A percentile compares a stretch with the other conserved stretches of the same genome.
Evolutionary conservation across 2,113 vertebrate species (phyloP).

Genomic region (Vulpes ferrilata): DNA sequence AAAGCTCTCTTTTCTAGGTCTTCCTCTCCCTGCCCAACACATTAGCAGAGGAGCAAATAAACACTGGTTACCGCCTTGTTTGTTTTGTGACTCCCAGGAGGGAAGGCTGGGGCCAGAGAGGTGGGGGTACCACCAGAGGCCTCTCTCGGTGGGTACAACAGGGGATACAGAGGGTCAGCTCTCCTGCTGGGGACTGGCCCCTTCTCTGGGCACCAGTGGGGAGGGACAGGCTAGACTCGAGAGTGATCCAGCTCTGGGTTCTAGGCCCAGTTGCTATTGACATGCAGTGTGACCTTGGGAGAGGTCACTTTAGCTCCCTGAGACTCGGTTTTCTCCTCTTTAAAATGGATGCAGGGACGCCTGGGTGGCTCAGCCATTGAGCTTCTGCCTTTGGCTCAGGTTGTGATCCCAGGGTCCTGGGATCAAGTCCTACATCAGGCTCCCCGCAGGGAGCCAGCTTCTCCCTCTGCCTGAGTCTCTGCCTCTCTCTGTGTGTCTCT

Average conservation of each 20-base stretch:
- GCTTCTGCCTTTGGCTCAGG: background rate
- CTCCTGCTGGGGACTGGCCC: rapidly evolving
- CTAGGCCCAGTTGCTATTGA: background rate
- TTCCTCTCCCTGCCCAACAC: background rate
- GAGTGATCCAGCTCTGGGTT: background rate
- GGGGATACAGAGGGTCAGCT: background rate
- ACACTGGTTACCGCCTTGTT: background rate
- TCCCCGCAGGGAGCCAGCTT: too few relatives aligned
- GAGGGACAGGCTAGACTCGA: background rate
- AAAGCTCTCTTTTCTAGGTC: background rate
- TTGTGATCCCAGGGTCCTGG: background rate
- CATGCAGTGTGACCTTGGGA: background rate
- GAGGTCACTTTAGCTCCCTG: background rate
- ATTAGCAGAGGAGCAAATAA: background rate
- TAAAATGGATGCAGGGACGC: background rate
- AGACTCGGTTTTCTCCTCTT: background rate
- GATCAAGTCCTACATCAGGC: background rate
- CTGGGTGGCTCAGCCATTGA: background rate
- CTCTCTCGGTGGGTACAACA: rapidly evolving
- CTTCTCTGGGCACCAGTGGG: background rate
- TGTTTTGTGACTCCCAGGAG: constrained; percentile 4
- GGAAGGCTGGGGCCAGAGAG: background rate
- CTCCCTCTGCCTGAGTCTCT: too few relatives aligned
- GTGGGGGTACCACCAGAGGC: background rate
- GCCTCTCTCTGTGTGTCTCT: too few relatives aligned